A percentile compares a stretch with the other conserved stretches of the same genome.
phyloP scores from a whole-genome alignment of 1,140 invertebrate species.

The Laupala kohalensis region DNA sequence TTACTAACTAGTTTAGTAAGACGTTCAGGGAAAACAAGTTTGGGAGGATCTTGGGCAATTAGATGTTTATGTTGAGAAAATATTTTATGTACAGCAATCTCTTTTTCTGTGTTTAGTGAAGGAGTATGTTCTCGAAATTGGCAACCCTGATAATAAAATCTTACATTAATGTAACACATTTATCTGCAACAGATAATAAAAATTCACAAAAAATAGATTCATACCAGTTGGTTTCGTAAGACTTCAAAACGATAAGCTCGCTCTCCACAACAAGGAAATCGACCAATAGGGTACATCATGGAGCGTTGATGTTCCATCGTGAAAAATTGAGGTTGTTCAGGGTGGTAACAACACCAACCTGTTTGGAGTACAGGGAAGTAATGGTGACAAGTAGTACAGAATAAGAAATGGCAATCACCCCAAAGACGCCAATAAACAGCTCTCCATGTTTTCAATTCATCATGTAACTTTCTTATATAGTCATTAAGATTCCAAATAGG shows the following conservation, averaged over 20 bases:
- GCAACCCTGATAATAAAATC: slow-evolving; percentile 29
- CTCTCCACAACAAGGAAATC: slow-evolving; percentile 75
- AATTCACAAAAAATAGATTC: background rate
- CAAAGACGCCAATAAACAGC: slow-evolving; percentile 87
- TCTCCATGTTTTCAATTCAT: slow-evolving; percentile 69
- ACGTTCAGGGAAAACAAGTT: slow-evolving; percentile 1
- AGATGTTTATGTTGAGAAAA: slow-evolving; percentile 3
- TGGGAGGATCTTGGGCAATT: slow-evolving; percentile 3
- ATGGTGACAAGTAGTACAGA: slow-evolving; percentile 56
- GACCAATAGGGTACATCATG: slow-evolving; percentile 27
- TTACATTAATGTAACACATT: background rate
- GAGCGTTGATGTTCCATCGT: slow-evolving; percentile 46
- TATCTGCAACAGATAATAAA: background rate
- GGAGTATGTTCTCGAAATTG: slow-evolving; percentile 48
- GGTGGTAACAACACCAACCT: slow-evolving; percentile 67
- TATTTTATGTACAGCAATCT: slow-evolving; percentile 31
- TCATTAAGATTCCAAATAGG: slow-evolving; percentile 68
- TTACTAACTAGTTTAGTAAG: slow-evolving; percentile 2
- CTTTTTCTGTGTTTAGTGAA: slow-evolving; percentile 35
- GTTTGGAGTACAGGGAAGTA: slow-evolving; percentile 64
- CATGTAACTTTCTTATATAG: slow-evolving; percentile 60
- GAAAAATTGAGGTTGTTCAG: slow-evolving; percentile 59
- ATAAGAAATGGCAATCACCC: slow-evolving; percentile 72
- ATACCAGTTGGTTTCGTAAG: background rate
- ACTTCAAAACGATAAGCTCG: slow-evolving; percentile 65